A percentile compares a stretch with the other conserved stretches of the same genome.
phyloP scores from a whole-genome alignment of 2,113 vertebrate species.

The Muscicapa adusta region DNA sequence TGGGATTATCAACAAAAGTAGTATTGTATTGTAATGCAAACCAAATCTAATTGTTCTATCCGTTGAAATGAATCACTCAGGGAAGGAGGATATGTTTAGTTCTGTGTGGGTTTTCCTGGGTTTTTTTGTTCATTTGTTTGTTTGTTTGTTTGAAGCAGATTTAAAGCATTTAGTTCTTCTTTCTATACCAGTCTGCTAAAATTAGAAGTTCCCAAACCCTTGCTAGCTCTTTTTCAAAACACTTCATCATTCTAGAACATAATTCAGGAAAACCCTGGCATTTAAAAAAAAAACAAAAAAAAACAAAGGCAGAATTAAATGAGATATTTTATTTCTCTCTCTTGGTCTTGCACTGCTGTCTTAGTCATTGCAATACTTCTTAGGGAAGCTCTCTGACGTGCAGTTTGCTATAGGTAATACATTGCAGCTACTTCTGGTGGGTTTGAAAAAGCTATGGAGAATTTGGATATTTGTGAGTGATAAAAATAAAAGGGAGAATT shows the following conservation, averaged over 20 bases:
- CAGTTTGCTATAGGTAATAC: not conserved
- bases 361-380: not conserved
- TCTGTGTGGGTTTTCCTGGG: not conserved
- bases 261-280: not conserved
- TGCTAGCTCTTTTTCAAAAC: not conserved
- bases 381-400: not conserved
- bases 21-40: not conserved
- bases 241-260: not conserved
- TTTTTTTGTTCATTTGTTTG: not conserved
- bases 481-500: not conserved
- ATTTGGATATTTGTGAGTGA: not conserved
- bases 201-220: not conserved
- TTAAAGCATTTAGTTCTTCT: not conserved
- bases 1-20: not conserved
- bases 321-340: not conserved
- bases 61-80: not conserved
- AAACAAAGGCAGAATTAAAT: not conserved
- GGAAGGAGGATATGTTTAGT: not conserved
- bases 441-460: not conserved
- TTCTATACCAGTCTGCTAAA: not conserved
- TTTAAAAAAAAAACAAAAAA: not conserved
- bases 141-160: not conserved
- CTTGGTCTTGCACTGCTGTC: not conserved
- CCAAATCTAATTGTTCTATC: not conserved
- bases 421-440: not conserved